Base-by-base conservation (phyloP, 1,140 invertebrate species). In the Neodiprion lecontei region DNA sequence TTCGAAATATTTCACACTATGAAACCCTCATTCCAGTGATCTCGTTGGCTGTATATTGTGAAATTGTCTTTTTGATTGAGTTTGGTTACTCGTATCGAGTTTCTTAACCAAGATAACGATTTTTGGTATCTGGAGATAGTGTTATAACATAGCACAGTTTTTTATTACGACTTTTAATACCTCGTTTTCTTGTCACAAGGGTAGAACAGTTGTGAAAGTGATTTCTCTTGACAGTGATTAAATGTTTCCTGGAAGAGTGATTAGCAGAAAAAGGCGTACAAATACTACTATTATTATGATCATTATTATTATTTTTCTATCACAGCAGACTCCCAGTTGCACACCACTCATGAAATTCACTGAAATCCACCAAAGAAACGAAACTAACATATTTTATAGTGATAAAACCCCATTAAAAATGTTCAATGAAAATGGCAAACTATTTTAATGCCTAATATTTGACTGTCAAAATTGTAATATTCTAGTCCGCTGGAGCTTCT, bases 321-420 rank as follows among this genome's bases (percentile, higher is more conserved):
- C 28, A 40, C 28, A 40, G 28, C 28, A 40, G 28, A 40, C 1
- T 40, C 28, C 28, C 28, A 40, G 28, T 40, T 40, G 28, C 28
- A 40, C 28, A 40, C 28, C 4, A 69, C 21, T 69, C 17, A 69
- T 17, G 11, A 14, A 69, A 23, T 69, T 69, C 14, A 21, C 11
- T 21, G 11, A 21, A 69, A 61, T 7, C 67, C 66, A 73, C 72
- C 72, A 73, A 73, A 73, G 72, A 68, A 67, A 68, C 67, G 23
- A 65, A 68, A 73, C 14, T 73, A 67, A 10, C 48, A 48, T 69
- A 28, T 40, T 40, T 40, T 4, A 40, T 61, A 61, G 28, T 40
- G 2, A 40, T 40, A 40, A 40, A 40, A 40, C 28, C 28, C 28
- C 28, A 40, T 40, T 40, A 40, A 40, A 40, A 40, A 40, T 40